These are phyloP conservation scores for Odontophorus gujanensis DNA, from an alignment of 2,113 vertebrate species.

Conservation along the genomic window DNA sequence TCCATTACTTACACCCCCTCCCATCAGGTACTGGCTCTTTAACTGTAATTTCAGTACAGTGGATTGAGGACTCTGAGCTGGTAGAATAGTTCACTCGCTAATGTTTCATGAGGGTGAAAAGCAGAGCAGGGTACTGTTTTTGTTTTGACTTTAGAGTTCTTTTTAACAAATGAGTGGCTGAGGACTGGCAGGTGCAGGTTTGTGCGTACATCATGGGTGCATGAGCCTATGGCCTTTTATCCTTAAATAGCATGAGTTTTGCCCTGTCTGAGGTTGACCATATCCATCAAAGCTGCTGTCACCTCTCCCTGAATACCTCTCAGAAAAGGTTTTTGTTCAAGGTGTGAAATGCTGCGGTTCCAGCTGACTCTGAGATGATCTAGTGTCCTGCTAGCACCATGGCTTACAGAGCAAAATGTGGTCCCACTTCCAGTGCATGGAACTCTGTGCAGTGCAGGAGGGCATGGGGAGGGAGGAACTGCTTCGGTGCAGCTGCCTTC, in stretches of 20 bases:
- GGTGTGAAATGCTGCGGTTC: conserved; percentile 16
- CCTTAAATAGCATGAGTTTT: conserved; percentile 5
- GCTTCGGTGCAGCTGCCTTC: not conserved
- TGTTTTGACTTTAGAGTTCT: not conserved
- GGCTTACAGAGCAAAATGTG: conserved; percentile 30
- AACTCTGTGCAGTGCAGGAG: not conserved
- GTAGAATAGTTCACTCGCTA: conserved; percentile 65
- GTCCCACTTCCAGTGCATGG: not conserved
- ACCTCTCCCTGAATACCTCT: conserved; percentile 10
- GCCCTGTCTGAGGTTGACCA: not conserved
- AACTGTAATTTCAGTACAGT: conserved; percentile 61
- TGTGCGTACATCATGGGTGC: not conserved
- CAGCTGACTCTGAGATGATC: conserved; percentile 15
- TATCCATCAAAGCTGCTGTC: not conserved
- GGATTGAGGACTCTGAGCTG: conserved; percentile 42
- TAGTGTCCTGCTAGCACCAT: conserved; percentile 7
- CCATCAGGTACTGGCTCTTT: conserved; percentile 70
- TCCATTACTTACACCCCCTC: conserved; percentile 56
- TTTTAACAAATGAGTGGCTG: conserved; percentile 24
- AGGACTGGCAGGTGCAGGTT: conserved; percentile 13
- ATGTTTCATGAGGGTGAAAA: conserved; percentile 46
- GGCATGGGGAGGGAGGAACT: not conserved
- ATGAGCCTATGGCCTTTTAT: not conserved
- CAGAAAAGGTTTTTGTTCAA: not conserved
- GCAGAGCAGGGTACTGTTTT: not conserved